A percentile compares a stretch with the other conserved stretches of the same genome.
Conservation (phyloP, 2,113 vertebrate genomes). For the Plecturocebus donacophilus region DNA sequence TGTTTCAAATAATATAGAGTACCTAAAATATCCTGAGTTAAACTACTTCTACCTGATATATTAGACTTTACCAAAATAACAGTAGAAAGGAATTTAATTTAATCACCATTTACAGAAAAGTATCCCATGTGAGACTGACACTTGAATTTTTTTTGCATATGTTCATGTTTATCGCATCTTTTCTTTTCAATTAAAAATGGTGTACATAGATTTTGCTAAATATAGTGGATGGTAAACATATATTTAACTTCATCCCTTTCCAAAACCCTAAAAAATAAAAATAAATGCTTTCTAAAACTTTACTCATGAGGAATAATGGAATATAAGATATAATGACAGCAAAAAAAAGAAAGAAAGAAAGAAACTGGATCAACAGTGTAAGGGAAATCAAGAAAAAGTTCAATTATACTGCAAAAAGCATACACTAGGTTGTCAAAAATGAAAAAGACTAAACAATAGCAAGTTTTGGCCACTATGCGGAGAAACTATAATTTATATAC, state of each 20-base stretch:
- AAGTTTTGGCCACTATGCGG: neutral
- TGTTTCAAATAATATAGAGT: neutral
- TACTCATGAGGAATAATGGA: neutral
- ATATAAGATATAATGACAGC: neutral
- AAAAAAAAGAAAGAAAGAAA: neutral
- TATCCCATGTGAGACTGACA: neutral
- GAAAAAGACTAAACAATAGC: neutral
- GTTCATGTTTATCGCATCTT: neutral
- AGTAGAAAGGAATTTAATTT: neutral
- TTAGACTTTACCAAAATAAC: neutral
- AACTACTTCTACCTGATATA: neutral
- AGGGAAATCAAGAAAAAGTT: neutral
- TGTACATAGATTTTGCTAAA: neutral
- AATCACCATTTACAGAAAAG: neutral
- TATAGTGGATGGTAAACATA: neutral
- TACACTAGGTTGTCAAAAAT: neutral
- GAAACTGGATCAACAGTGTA: neutral
- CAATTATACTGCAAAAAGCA: neutral
- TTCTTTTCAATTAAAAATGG: slow-evolving; percentile 28
- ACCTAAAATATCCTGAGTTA: neutral
- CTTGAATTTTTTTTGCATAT: neutral
- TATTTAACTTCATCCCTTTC: neutral
- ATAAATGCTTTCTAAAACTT: neutral
- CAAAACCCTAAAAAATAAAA: neutral
- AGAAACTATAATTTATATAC: neutral